Conservation (phyloP, 1,140 invertebrate species). For the Tyrophagus putrescentiae region DNA sequence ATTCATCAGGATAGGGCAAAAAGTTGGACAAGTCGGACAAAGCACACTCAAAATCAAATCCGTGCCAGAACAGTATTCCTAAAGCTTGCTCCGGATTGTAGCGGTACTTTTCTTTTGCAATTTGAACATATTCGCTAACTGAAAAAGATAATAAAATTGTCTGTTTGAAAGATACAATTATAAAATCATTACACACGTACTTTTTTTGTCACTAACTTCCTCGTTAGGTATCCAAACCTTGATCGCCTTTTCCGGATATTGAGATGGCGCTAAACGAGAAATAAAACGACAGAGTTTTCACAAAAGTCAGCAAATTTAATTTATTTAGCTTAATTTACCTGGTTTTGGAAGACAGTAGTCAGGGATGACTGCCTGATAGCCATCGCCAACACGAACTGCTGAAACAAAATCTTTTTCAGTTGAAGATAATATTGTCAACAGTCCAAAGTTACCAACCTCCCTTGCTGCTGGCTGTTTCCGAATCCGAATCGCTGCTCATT, state of each 20-base stretch:
- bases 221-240: constrained; percentile 5
- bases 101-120: constrained; percentile 90
- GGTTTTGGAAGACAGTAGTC: constrained; percentile 38
- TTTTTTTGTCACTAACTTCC: background rate
- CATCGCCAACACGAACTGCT: constrained; percentile 81
- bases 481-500: constrained; percentile 9
- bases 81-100: constrained; percentile 94
- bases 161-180: background rate
- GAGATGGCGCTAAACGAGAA: background rate
- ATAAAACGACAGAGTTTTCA: too few species aligned
- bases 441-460: too few species aligned
- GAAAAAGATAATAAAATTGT: background rate
- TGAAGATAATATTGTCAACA: background rate
- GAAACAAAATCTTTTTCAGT: too few species aligned
- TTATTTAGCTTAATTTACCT: constrained; percentile 13
- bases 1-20: constrained; percentile 92
- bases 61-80: constrained; percentile 96
- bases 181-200: background rate
- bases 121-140: background rate
- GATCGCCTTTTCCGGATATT: constrained; percentile 7
- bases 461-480: constrained; percentile 1
- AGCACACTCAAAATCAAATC: constrained; percentile 82
- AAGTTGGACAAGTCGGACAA: constrained; percentile 87
- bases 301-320: too few species aligned
- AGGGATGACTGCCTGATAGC: constrained; percentile 81